phyloP scores from a whole-genome alignment of 1,140 invertebrate genomes.

The Olivierus martensii region DNA sequence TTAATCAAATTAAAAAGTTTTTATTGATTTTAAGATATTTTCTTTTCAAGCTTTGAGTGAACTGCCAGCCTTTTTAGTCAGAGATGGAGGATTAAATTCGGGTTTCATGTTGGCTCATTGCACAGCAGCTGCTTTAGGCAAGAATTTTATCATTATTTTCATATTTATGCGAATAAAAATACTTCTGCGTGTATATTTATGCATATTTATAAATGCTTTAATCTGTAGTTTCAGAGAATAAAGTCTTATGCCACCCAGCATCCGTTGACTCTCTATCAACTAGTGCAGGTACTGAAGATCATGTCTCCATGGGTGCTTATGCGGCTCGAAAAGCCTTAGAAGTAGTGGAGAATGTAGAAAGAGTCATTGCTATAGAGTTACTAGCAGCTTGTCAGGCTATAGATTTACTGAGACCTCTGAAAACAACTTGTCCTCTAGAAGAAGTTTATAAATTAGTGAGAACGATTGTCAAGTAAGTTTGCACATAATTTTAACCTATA shows the following conservation, averaged over 20 bases:
- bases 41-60: constrained; percentile 42
- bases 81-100: constrained; percentile 56
- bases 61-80: constrained; percentile 51
- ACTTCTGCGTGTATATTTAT: not conserved
- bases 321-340: constrained; percentile 48
- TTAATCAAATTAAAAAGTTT: not conserved
- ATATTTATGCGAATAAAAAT: not conserved
- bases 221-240: constrained; percentile 50
- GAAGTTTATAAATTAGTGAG: constrained; percentile 51
- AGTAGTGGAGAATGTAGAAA: constrained; percentile 51
- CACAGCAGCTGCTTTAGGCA: constrained; percentile 53
- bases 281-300: constrained; percentile 59
- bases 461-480: constrained; percentile 32
- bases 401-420: constrained; percentile 54
- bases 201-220: not conserved
- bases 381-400: constrained; percentile 57
- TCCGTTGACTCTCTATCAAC: constrained; percentile 56
- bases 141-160: constrained; percentile 3
- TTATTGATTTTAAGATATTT: constrained; percentile 1
- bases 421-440: constrained; percentile 51
- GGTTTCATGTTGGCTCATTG: constrained; percentile 64
- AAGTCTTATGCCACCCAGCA: constrained; percentile 56
- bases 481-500: too few relatives aligned
- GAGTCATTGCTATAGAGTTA: constrained; percentile 54
- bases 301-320: constrained; percentile 61